phyloP scores from a whole-genome alignment of 1,140 invertebrate species.

The Brachionus calyciflorus region DNA sequence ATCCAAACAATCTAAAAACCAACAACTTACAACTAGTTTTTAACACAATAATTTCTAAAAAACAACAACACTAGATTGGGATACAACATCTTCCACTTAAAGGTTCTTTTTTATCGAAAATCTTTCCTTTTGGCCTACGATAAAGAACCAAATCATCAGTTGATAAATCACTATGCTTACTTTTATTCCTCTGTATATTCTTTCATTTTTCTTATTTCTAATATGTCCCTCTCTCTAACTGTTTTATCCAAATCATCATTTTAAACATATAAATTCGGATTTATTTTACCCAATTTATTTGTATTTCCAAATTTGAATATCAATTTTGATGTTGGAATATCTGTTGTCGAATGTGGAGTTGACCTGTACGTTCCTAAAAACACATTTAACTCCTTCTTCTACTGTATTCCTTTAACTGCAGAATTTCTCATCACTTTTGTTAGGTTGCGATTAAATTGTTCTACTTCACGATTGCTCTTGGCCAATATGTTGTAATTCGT shows the following conservation, averaged over 20 bases:
- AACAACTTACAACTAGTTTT: no score
- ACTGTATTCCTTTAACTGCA: slow-evolving; percentile 9
- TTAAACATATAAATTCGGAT: not conserved
- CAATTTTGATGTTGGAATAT: not conserved
- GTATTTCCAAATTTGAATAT: slow-evolving; percentile 7
- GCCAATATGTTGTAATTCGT: slow-evolving; percentile 48
- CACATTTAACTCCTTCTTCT: slow-evolving; percentile 34
- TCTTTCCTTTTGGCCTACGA: no score
- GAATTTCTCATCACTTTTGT: slow-evolving; percentile 44
- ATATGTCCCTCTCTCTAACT: not conserved
- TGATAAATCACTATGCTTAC: no score
- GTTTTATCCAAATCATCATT: slow-evolving; percentile 6
- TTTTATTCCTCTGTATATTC: no score
- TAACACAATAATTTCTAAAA: no score
- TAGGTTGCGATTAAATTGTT: slow-evolving; percentile 43
- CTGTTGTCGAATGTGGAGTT: slow-evolving; percentile 45
- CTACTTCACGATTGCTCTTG: slow-evolving; percentile 49
- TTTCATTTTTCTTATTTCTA: not conserved
- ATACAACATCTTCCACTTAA: no score
- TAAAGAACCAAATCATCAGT: no score
- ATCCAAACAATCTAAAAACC: no score
- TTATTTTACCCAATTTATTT: not conserved
- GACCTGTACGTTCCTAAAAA: slow-evolving; percentile 41
- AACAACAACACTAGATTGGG: no score
- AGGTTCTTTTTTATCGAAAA: no score